Conservation (phyloP, 2,888 invertebrate genomes). For the Nomada flava region DNA sequence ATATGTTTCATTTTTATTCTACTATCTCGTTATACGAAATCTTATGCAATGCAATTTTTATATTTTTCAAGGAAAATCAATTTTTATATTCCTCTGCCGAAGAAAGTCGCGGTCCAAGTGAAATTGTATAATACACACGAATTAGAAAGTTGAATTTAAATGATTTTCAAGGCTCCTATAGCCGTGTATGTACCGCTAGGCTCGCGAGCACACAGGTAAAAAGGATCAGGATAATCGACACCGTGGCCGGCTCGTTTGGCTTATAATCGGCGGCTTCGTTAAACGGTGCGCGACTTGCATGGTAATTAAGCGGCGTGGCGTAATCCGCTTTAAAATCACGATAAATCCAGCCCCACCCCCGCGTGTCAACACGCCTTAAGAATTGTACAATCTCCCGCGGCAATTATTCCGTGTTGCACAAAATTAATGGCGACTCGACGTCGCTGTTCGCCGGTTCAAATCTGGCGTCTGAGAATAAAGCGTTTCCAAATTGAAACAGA, state of each 20-base stretch:
- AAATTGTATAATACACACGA: slow-evolving; percentile 14
- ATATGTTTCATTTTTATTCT: too few relatives aligned
- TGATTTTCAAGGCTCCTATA: slow-evolving; percentile 48
- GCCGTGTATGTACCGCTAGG: slow-evolving; percentile 9
- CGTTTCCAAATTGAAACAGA: slow-evolving; percentile 16
- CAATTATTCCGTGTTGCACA: slow-evolving; percentile 57
- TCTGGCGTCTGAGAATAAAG: slow-evolving; percentile 2
- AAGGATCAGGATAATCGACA: slow-evolving; percentile 62
- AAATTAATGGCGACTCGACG: slow-evolving; percentile 35
- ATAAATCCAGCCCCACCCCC: slow-evolving; percentile 64
- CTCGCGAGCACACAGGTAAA: slow-evolving; percentile 44
- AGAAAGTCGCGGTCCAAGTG: neutral
- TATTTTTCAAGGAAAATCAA: neutral
- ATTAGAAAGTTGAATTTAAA: slow-evolving; percentile 59
- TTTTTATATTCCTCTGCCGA: too few relatives aligned
- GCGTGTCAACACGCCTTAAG: slow-evolving; percentile 53
- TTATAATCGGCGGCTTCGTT: slow-evolving; percentile 66
- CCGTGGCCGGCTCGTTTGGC: slow-evolving; percentile 45
- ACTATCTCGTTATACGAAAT: too few relatives aligned
- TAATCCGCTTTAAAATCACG: slow-evolving; percentile 66
- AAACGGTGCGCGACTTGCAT: slow-evolving; percentile 68
- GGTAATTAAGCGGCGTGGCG: slow-evolving; percentile 67
- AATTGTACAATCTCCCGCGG: slow-evolving; percentile 55
- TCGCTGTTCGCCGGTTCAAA: neutral
- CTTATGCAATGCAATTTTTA: too few relatives aligned